Evolutionary conservation across 53 echinoderm and acorn worm species (phyloP).

Genomic region (Echinometra lucunter): DNA sequence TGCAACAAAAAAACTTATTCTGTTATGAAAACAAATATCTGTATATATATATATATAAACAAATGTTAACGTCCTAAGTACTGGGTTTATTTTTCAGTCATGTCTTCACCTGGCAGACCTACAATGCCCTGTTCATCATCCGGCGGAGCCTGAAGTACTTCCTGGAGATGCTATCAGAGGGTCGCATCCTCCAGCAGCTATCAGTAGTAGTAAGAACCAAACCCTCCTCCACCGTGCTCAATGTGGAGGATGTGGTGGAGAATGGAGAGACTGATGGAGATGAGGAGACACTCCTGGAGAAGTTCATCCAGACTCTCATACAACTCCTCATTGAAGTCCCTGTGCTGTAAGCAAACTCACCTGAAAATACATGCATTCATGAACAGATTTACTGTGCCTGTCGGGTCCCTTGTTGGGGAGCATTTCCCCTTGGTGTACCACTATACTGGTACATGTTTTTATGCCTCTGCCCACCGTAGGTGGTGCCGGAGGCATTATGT

Average conservation of each 20-base stretch:
- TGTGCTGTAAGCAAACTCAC: slow-evolving; percentile 85
- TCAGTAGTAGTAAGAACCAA: slow-evolving; percentile 75
- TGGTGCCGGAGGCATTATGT: no score
- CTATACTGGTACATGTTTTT: no score
- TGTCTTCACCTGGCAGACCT: slow-evolving; percentile 97
- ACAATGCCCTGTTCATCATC: slow-evolving; percentile 99
- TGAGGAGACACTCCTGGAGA: slow-evolving; percentile 79
- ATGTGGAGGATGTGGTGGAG: slow-evolving; percentile 65
- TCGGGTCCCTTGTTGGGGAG: no score
- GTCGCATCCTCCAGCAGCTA: slow-evolving; percentile 89
- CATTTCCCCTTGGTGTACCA: no score
- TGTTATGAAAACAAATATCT: neutral
- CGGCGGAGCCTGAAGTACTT: slow-evolving; percentile 88
- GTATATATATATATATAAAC: no score
- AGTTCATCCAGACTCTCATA: slow-evolving; percentile 87
- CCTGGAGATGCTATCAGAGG: slow-evolving; percentile 95
- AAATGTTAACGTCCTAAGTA: neutral
- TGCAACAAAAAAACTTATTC: no score
- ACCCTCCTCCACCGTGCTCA: slow-evolving; percentile 70
- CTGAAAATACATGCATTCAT: no score
- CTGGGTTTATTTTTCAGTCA: slow-evolving; percentile 69
- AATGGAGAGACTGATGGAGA: slow-evolving; percentile 62
- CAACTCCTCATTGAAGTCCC: slow-evolving; percentile 94
- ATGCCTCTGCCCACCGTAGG: no score
- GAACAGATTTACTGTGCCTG: no score